Conservation (phyloP, 2,888 invertebrate species). For the Mellilla xanthometata region DNA sequence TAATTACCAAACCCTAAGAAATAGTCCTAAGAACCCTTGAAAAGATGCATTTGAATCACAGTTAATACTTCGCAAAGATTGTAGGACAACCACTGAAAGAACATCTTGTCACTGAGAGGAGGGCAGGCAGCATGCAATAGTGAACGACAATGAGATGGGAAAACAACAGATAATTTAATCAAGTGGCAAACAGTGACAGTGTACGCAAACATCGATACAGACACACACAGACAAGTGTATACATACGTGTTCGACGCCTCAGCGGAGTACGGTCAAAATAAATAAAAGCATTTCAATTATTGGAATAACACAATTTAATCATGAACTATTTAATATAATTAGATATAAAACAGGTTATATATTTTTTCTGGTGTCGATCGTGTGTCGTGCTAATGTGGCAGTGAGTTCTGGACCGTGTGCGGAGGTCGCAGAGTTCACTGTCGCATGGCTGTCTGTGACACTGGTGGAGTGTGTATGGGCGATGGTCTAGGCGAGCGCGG, state of each 20-base stretch:
- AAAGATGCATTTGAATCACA: constrained; percentile 24
- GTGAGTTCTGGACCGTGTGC: constrained; percentile 58
- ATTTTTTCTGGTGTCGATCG: constrained; percentile 71
- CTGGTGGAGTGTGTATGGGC: constrained; percentile 63
- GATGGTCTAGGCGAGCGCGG: constrained; percentile 73
- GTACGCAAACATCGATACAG: constrained; percentile 79
- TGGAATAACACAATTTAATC: constrained; percentile 82
- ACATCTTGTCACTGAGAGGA: constrained; percentile 43
- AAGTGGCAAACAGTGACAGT: constrained; percentile 76
- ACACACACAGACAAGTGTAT: constrained; percentile 79
- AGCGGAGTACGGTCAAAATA: constrained; percentile 81
- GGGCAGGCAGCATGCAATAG: constrained; percentile 73
- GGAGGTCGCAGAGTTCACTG: constrained; percentile 67
- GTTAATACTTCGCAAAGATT: background rate
- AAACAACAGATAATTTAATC: constrained; percentile 47
- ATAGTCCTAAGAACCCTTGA: constrained; percentile 19
- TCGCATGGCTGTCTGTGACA: constrained; percentile 71
- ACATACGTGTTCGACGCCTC: constrained; percentile 82
- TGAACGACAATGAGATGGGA: constrained; percentile 66
- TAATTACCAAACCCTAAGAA: constrained; percentile 2
- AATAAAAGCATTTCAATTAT: constrained; percentile 81
- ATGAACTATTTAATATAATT: constrained; percentile 74
- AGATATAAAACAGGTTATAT: constrained; percentile 81
- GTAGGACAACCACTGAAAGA: constrained; percentile 31
- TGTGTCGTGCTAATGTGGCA: constrained; percentile 75